Evolutionary conservation across 1,140 invertebrate species (phyloP).

Genomic region (Listronotus bonariensis): DNA sequence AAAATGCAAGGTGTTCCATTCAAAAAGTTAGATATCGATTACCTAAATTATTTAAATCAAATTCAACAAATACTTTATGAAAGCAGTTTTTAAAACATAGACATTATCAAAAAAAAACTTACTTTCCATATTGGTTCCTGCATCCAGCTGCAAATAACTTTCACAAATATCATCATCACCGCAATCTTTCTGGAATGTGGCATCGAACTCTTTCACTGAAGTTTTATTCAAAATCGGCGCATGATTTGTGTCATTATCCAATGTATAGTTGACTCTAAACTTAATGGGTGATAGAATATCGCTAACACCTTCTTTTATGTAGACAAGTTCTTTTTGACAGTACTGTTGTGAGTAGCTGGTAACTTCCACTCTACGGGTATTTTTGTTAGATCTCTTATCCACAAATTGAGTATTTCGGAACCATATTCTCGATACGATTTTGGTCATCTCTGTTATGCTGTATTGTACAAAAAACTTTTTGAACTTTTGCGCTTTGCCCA

Average conservation of each 20-base stretch:
- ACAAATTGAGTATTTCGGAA: constrained; percentile 60
- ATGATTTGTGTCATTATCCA: constrained; percentile 75
- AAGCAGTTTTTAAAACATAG: too few species aligned
- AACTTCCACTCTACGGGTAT: constrained; percentile 30
- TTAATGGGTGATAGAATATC: constrained; percentile 85
- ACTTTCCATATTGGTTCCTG: constrained; percentile 52
- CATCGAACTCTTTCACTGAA: constrained; percentile 79
- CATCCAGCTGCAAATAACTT: constrained; percentile 78
- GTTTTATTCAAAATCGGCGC: constrained; percentile 89
- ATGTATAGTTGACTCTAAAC: constrained; percentile 82
- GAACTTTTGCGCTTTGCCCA: constrained; percentile 46
- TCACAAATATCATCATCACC: constrained; percentile 87
- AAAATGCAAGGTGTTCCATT: too few species aligned
- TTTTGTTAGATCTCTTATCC: constrained; percentile 38
- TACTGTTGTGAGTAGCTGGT: constrained; percentile 47
- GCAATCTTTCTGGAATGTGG: constrained; percentile 92
- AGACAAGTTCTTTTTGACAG: constrained; percentile 76
- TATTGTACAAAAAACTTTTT: constrained; percentile 38
- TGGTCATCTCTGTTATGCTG: constrained; percentile 41
- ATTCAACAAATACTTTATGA: too few species aligned
- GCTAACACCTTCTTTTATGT: constrained; percentile 81
- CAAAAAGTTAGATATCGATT: too few species aligned
- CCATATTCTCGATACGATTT: constrained; percentile 72
- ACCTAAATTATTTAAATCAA: too few species aligned
- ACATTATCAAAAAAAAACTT: too few species aligned